A percentile compares a stretch with the other conserved stretches of the same genome.
phyloP scores from a whole-genome alignment of 2,113 vertebrate species.

The Oncorhynchus keta region DNA sequence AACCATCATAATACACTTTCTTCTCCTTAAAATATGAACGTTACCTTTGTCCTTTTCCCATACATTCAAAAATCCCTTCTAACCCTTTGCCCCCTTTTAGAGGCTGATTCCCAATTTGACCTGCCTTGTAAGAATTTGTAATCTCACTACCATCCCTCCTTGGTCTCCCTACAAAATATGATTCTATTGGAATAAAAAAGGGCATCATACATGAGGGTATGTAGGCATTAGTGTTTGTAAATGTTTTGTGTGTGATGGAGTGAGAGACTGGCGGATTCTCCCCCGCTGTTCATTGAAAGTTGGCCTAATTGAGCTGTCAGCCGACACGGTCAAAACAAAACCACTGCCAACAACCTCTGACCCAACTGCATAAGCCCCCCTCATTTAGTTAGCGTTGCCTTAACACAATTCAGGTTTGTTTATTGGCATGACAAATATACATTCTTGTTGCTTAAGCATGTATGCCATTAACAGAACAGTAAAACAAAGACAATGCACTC shows the following conservation, averaged over 20 bases:
- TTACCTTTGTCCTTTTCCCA: no score
- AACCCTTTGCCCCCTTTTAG: no score
- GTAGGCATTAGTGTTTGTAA: constrained; percentile 7
- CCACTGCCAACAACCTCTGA: background rate
- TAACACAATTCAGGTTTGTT: constrained; percentile 18
- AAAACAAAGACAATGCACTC: constrained; percentile 22
- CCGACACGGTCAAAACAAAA: constrained; percentile 26
- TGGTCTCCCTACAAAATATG: constrained; percentile 35
- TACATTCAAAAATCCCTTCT: no score
- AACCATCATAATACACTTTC: no score
- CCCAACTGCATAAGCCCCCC: background rate
- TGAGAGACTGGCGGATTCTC: background rate
- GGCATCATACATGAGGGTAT: background rate
- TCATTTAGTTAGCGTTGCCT: background rate
- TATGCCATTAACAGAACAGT: constrained; percentile 4
- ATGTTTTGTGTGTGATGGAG: background rate
- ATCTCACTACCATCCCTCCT: background rate
- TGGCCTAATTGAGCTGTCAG: constrained; percentile 53
- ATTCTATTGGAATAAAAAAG: constrained; percentile 48
- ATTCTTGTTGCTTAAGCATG: constrained; percentile 30
- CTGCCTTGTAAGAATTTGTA: background rate
- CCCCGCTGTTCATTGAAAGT: constrained; percentile 30
- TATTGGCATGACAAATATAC: constrained; percentile 40
- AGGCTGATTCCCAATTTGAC: background rate
- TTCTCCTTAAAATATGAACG: no score